phyloP scores from a whole-genome alignment of 2,113 vertebrate genomes.

The Ginglymostoma cirratum region DNA sequence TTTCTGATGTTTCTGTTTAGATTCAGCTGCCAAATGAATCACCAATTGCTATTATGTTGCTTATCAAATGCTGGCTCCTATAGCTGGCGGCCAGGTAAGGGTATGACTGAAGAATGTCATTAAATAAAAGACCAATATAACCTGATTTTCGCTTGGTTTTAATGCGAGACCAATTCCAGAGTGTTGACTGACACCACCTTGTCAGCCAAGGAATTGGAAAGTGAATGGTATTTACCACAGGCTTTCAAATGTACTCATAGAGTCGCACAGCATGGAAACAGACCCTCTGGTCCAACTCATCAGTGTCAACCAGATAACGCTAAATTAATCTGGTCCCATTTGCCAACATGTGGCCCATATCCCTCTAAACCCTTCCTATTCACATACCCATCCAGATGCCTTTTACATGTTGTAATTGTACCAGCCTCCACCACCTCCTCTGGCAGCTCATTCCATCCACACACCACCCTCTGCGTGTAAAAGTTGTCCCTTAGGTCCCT shows the following conservation, averaged over 20 bases:
- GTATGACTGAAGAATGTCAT: background rate
- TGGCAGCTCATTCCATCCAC: too few species aligned
- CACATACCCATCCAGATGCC: too few species aligned
- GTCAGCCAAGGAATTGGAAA: background rate
- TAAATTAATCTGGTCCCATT: too few species aligned
- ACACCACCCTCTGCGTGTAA: too few species aligned
- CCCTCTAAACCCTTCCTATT: too few species aligned
- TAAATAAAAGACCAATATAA: background rate
- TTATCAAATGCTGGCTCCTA: background rate
- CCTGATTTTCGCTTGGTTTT: background rate
- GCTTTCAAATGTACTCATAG: background rate
- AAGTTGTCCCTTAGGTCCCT: too few species aligned
- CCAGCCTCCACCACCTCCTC: too few species aligned
- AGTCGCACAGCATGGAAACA: too few species aligned
- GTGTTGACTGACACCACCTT: background rate
- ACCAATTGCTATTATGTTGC: background rate
- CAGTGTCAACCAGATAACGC: too few species aligned
- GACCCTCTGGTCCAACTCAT: too few species aligned
- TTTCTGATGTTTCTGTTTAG: background rate
- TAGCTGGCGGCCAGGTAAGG: background rate
- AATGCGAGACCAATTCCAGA: background rate
- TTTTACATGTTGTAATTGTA: too few species aligned
- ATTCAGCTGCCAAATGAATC: background rate
- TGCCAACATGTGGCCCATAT: too few species aligned
- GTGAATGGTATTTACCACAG: background rate